Percentiles rank a stretch among this genome's conserved stretches.
These are phyloP conservation scores for Rutpela maculata DNA, from an alignment of 2,888 invertebrate species.

Conservation along the genomic window DNA sequence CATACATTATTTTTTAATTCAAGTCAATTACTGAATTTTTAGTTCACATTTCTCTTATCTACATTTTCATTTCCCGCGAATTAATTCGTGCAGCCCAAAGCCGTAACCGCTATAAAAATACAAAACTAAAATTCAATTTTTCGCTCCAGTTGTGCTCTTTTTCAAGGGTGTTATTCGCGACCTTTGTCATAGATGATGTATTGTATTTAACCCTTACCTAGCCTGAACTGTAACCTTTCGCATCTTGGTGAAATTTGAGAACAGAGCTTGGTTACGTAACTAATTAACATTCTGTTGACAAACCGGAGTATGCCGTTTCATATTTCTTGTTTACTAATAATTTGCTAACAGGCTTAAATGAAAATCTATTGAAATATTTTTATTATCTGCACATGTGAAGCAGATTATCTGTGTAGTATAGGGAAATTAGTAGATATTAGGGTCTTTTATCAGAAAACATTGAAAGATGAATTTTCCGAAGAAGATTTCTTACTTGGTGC, in stretches of 20 bases:
- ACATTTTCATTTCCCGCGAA: background rate
- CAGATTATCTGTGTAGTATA: no score
- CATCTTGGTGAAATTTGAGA: background rate
- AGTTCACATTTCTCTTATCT: background rate
- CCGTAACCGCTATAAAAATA: background rate
- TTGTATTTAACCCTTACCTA: background rate
- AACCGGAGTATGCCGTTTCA: background rate
- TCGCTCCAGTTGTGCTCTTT: background rate
- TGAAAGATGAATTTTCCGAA: no score
- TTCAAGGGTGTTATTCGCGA: background rate
- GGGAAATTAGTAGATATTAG: no score
- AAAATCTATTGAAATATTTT: background rate
- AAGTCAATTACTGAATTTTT: background rate
- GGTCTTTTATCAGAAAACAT: no score
- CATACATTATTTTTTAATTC: background rate
- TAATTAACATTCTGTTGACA: slow-evolving; percentile 7
- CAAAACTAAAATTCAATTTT: background rate
- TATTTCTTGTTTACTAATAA: background rate
- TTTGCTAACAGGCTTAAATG: background rate
- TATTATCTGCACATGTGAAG: no score
- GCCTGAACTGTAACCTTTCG: background rate
- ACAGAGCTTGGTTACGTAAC: background rate
- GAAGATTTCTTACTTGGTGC: no score
- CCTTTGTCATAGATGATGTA: background rate
- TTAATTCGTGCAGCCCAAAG: background rate